phyloP scores from a whole-genome alignment of 2,113 vertebrate species.

The Struthio camelus region DNA sequence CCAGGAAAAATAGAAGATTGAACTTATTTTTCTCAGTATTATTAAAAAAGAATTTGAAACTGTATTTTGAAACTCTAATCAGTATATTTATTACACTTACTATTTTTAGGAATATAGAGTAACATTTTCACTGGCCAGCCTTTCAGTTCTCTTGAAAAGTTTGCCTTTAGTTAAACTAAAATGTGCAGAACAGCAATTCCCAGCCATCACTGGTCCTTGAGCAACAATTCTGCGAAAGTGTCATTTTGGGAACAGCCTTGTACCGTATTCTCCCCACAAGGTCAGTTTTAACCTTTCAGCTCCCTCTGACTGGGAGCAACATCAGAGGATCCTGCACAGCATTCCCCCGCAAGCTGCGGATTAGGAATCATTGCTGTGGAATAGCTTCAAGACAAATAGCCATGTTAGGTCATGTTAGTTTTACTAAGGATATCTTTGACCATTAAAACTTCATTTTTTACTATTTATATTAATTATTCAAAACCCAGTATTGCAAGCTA shows the following conservation, averaged over 20 bases:
- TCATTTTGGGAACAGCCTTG: background rate
- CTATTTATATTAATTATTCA: background rate
- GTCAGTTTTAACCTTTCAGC: background rate
- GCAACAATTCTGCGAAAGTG: background rate
- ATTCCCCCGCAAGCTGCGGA: background rate
- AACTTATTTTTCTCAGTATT: background rate
- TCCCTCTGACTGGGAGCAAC: background rate
- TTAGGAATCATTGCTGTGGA: background rate
- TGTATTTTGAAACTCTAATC: background rate
- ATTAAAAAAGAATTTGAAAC: background rate
- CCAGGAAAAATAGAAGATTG: background rate
- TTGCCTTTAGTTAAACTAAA: background rate
- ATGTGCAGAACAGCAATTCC: background rate
- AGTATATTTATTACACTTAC: background rate
- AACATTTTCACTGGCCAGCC: background rate
- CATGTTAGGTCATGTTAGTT: background rate
- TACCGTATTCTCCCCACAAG: background rate
- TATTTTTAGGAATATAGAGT: background rate
- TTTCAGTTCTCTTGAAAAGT: background rate
- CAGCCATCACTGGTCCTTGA: background rate
- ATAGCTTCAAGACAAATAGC: background rate
- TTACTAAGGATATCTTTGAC: background rate
- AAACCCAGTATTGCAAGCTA: background rate
- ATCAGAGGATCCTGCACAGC: background rate
- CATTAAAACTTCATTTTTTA: background rate